phyloP scores from a whole-genome alignment of 2,888 invertebrate species.

The Himalopsyche japonica region DNA sequence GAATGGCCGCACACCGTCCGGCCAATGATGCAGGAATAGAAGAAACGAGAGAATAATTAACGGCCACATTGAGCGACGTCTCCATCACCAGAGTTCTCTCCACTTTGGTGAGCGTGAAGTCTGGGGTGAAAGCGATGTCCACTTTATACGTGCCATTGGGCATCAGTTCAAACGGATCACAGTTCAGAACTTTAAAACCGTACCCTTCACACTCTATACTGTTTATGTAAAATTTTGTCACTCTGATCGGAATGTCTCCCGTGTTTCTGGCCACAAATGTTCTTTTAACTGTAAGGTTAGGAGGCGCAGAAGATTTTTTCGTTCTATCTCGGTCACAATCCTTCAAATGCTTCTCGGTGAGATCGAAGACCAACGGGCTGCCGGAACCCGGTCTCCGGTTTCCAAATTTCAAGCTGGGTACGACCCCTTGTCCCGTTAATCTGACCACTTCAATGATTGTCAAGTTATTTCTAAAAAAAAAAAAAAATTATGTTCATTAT shows the following conservation, averaged over 20 bases:
- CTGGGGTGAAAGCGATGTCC: slow-evolving; percentile 86
- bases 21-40: slow-evolving; percentile 52
- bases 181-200: slow-evolving; percentile 78
- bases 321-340: slow-evolving; percentile 54
- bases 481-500: slow-evolving; percentile 36
- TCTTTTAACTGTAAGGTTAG: slow-evolving; percentile 65
- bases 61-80: slow-evolving; percentile 63
- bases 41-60: slow-evolving; percentile 73
- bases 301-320: slow-evolving; percentile 25
- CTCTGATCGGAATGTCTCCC: slow-evolving; percentile 84
- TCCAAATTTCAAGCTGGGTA: slow-evolving; percentile 85
- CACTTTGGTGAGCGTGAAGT: slow-evolving; percentile 79
- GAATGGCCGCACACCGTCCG: slow-evolving; percentile 75
- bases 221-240: slow-evolving; percentile 69
- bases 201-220: slow-evolving; percentile 74
- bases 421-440: slow-evolving; percentile 81
- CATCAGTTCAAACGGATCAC: slow-evolving; percentile 68
- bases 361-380: slow-evolving; percentile 79
- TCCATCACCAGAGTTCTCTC: slow-evolving; percentile 65
- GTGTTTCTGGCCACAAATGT: slow-evolving; percentile 86
- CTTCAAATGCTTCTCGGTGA: slow-evolving; percentile 62
- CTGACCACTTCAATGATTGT: slow-evolving; percentile 87
- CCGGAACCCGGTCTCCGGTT: slow-evolving; percentile 80
- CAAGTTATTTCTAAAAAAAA: slow-evolving; percentile 79
- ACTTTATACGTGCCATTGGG: slow-evolving; percentile 77